Base-by-base conservation (phyloP, 2,113 vertebrate species). In the Collichthys lucidus region DNA sequence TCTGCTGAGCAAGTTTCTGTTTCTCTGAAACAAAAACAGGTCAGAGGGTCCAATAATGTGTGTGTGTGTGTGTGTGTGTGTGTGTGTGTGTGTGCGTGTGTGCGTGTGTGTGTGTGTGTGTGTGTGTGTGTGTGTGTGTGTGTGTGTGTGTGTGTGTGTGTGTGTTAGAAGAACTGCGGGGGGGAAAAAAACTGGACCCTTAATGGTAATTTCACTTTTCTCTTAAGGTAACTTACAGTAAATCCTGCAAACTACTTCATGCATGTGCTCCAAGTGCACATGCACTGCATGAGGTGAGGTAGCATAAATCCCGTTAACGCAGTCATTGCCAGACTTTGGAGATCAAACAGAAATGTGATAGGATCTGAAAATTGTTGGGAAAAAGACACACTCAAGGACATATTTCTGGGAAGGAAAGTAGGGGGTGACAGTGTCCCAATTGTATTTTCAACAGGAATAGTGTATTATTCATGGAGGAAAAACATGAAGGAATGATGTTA, bases 181-280 rank as follows among this genome's bases (percentile, higher is more conserved):
- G 9, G 60, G 11, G 8, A 74, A 74, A 20, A 53, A 47, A 68
- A 35, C 42, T 64, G n/a, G 44, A 50, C 19, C 19, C 50, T n/a
- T 76, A 17, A 47, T 72, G 71, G 31, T 68, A 19, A 70, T 57
- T 74, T 73, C 3, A 69, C n/a, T 57, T 77, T 66, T 62, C 57
- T 59, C 59, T 74, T 29, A 71, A 76, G 56, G 77, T 70, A 77
- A 90, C 22, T 91, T 90, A 90, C 91, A 85, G 88, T 90, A 92
- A 90, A 52, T 73, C 46, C 46, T 35, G 14, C 1, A 35, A 35
- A 35, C n/a, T 31, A 50, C 46, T 53, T 44, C 76, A 52, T 69
- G 17, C 62, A 61, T 11, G 1, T 50, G 29, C 29, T 49, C 53
- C 49, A 16, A 40, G 35, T 40, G 35, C 31, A 26, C 24, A 16